Evolutionary conservation across 2,888 invertebrate genomes (phyloP), one percentile per base, ranked within the genome.

Genomic region (Microdon myrmicae): DNA sequence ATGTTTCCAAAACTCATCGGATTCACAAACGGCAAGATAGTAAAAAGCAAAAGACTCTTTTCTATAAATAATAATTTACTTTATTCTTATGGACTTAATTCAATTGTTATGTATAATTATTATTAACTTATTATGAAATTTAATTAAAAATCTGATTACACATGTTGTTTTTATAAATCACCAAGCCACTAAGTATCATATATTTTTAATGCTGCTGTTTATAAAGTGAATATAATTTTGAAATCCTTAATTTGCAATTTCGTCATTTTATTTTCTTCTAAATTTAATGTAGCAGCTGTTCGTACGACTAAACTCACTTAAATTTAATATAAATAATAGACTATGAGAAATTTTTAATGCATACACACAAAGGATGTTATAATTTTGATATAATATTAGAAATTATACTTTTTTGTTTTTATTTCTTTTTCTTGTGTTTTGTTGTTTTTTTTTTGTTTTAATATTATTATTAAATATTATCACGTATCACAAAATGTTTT

Each of bases 401-500:
- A 28, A 8, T 23, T 32, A 13, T 12, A n/a, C n/a, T 37, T 34
- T 3, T 34, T 23, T 10, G 13, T 34, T 35, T 4, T 13, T 10
- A 48, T 16, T 29, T 7, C 25, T 19, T 26, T 19, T 26, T 54
- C 29, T 23, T 32, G 4, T 13, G 23, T 38, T 32, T 35, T 41
- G 34, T 16, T 16, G 12, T 22, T 31, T 31, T 22, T 31, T 31
- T 38, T 31, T 25, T 22, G 9, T 13, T 14, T 49, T 39, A 12
- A 28, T 37, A 9, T 37, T 43, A 8, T 25, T 39, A 23, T 29
- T 44, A 25, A 38, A 55, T 61, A 43, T 48, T 60, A 55, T 61
- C 35, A 56, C 45, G 45, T 64, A 64, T 61, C 61, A 56, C 61
- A 61, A 61, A 51, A 51, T 59, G 41, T 28, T 54, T 20, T 41